These are phyloP conservation scores for Stenurella melanura DNA, from an alignment of 2,888 invertebrate species.

Conservation along the genomic window DNA sequence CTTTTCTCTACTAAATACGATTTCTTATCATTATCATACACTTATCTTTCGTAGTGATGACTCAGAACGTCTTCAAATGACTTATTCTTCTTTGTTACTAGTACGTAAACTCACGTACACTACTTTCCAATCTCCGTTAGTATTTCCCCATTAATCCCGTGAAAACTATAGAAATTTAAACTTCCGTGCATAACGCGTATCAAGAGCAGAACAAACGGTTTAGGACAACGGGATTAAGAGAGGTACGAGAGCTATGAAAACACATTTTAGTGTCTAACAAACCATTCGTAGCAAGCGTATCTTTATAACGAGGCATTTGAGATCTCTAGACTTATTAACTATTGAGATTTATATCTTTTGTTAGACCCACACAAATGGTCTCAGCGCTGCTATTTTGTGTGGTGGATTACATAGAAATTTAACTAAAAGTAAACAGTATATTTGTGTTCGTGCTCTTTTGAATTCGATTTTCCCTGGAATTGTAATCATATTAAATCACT, in stretches of 20 bases:
- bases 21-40: no score
- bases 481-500: background rate
- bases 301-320: conserved; percentile 27
- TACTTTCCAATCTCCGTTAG: background rate
- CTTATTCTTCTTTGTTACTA: background rate
- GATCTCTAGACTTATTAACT: conserved; percentile 19
- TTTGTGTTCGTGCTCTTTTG: background rate
- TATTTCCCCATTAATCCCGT: conserved; percentile 16
- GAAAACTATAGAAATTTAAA: conserved; percentile 16
- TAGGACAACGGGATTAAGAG: conserved; percentile 25
- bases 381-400: background rate
- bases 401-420: background rate
- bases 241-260: conserved; percentile 20
- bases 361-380: background rate
- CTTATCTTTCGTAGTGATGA: no score
- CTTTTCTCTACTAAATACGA: no score
- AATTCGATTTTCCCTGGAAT: background rate
- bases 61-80: background rate
- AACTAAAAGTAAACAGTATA: background rate
- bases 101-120: background rate
- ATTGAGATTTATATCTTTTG: conserved; percentile 26
- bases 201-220: conserved; percentile 19
- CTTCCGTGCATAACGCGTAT: conserved; percentile 25
- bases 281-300: conserved; percentile 25
- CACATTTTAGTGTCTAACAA: conserved; percentile 34